These are phyloP conservation scores for Octopus bimaculoides DNA, from an alignment of 1,140 invertebrate species.

Conservation along the genomic window DNA sequence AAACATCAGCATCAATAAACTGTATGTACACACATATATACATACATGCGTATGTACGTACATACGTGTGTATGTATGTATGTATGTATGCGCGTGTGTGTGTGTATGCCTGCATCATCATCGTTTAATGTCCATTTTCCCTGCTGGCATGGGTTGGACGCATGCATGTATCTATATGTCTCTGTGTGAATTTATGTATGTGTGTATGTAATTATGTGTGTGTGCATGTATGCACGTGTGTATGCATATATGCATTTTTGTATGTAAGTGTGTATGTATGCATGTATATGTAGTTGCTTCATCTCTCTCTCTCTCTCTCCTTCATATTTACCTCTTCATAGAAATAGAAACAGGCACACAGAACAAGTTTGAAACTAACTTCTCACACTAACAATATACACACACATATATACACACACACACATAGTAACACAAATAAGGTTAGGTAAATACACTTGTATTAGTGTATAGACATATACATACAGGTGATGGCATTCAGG, in stretches of 20 bases:
- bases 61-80: too few relatives aligned
- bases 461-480: background rate
- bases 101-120: too few relatives aligned
- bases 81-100: too few relatives aligned
- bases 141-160: background rate
- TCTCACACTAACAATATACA: background rate
- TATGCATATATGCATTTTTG: background rate
- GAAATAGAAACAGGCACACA: too few relatives aligned
- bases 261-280: background rate
- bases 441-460: background rate
- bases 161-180: background rate
- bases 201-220: background rate
- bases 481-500: background rate
- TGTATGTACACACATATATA: too few relatives aligned
- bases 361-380: too few relatives aligned
- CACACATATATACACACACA: background rate
- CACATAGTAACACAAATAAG: background rate
- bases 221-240: background rate
- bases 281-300: background rate
- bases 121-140: too few relatives aligned
- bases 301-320: conserved; percentile 5
- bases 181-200: background rate
- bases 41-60: too few relatives aligned
- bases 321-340: background rate
- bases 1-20: too few relatives aligned